A percentile compares a stretch with the other conserved stretches of the same genome.
These are phyloP conservation scores for Cheilosia vulpina DNA, from an alignment of 2,888 invertebrate genomes.

Conservation along the genomic window DNA sequence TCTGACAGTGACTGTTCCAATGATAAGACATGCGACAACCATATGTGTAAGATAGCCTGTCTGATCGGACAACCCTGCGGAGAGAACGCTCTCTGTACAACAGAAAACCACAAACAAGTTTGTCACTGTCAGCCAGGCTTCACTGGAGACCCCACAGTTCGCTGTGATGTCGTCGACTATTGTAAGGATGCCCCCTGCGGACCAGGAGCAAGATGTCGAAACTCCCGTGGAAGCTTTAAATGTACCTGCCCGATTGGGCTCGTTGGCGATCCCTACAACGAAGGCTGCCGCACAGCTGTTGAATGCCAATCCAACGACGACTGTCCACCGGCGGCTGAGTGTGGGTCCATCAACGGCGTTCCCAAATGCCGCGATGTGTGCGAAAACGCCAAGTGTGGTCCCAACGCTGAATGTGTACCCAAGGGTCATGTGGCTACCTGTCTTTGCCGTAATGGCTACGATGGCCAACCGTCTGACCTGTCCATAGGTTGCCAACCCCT, in stretches of 20 bases:
- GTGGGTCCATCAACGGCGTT: constrained; percentile 88
- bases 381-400: constrained; percentile 90
- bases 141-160: constrained; percentile 90
- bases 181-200: constrained; percentile 92
- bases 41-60: constrained; percentile 94
- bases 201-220: constrained; percentile 91
- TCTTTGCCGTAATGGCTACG: constrained; percentile 90
- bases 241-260: constrained; percentile 91
- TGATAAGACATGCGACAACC: constrained; percentile 92
- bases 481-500: constrained; percentile 90
- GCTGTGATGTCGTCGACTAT: constrained; percentile 91
- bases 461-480: constrained; percentile 89
- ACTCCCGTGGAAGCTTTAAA: constrained; percentile 90
- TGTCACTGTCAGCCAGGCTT: constrained; percentile 95
- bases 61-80: constrained; percentile 93
- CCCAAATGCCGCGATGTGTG: constrained; percentile 94
- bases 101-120: constrained; percentile 91
- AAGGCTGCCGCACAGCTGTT: constrained; percentile 92
- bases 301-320: constrained; percentile 92
- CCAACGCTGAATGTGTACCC: constrained; percentile 92
- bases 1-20: constrained; percentile 89
- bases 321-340: constrained; percentile 92
- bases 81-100: constrained; percentile 92
- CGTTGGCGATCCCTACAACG: constrained; percentile 93
- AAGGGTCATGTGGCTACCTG: constrained; percentile 91